Base-by-base conservation (phyloP, 1,140 invertebrate genomes). In the Macrostomum lignano region DNA sequence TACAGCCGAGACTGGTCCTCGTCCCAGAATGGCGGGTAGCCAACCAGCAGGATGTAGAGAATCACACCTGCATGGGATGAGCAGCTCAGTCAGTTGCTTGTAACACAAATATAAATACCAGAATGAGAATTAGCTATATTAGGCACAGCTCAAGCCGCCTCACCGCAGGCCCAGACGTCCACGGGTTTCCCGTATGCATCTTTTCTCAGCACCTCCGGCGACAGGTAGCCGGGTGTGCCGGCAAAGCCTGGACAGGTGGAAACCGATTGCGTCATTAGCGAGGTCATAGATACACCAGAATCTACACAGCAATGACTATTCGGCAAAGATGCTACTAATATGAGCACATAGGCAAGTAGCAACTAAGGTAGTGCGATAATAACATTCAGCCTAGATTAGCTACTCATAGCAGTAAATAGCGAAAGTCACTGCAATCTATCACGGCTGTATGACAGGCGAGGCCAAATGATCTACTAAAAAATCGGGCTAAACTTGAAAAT, bases 11-110 rank as follows among this genome's bases (percentile, higher is more conserved):
- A 81, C 53, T 98, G 88, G 62, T 98, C 91, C 65, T 98, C 91
- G 66, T 98, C 91, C 91, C 91, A 99, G 60, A 99, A 99, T 26
- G 91, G 91, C 17, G 91, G 91, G 61, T 99, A 99, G 43, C 91
- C 91, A 43, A 99, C 91, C 40, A 99, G 66, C 44, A 99, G 67
- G 58, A 99, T 99, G 58, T 99, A 99, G 37, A 99, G 66, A 51
- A 98, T 98, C 25, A 98, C 91, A 47, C 86, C 68, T 70, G 49
- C 31, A 51, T n/a, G n/a, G n/a, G n/a, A n/a, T n/a, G n/a, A n/a
- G n/a, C n/a, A n/a, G n/a, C n/a, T n/a, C n/a, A n/a, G n/a, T n/a
- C n/a, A n/a, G n/a, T n/a, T n/a, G n/a, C n/a, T 31, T 10, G 9
- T 10, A 13, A 9, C 22, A 13, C 11, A 9, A 31, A 9, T 31